Base-by-base conservation (phyloP, 2,113 vertebrate genomes). In the Leptodactylus fuscus region DNA sequence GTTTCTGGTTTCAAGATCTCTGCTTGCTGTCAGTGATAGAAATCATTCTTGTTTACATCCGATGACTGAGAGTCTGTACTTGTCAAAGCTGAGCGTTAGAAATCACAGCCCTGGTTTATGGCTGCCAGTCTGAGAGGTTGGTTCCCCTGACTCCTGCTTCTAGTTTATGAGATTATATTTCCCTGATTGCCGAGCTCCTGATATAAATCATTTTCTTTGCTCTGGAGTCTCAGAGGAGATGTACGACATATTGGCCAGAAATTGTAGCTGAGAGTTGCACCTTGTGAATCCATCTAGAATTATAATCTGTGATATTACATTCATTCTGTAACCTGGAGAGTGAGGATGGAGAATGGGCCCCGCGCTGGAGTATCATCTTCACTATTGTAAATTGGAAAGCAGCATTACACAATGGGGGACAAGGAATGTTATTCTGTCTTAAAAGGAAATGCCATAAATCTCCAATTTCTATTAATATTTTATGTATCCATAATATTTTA, bases 161-260 rank as follows among this genome's bases (percentile, higher is more conserved):
- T 65, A 32, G 60, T 65, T 65, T 65, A 65, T 65, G 60, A 65
- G 60, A 65, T 65, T 65, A 65, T 32, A 65, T 65, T 65, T 65
- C 60, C 60, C 60, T 65, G 60, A 65, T 65, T 65, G 27, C 10
- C 1, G 27, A 32, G 27, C 60, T 65, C 60, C 27, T 5, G 4
- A 27, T 65, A 65, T 65, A 65, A 65, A 65, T 65, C 60, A 65
- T 65, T 65, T 65, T 65, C 60, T 5, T 65, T 27, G 60, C 60
- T 65, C 29, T 65, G 15, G 22, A 32, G 60, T 65, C 60, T 65
- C 60, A 1, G 60, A 65, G 60, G 60, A 65, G 32, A 65, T 65
- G 60, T 65, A 27, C 60, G 15, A 65, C 60, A 65, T 65, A 65
- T 65, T 65, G 60, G 29, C 27, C 27, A 65, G 60, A 65, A 65